Evolutionary conservation across 2,113 vertebrate species (phyloP).

Genomic region (Zosterops borbonicus): DNA sequence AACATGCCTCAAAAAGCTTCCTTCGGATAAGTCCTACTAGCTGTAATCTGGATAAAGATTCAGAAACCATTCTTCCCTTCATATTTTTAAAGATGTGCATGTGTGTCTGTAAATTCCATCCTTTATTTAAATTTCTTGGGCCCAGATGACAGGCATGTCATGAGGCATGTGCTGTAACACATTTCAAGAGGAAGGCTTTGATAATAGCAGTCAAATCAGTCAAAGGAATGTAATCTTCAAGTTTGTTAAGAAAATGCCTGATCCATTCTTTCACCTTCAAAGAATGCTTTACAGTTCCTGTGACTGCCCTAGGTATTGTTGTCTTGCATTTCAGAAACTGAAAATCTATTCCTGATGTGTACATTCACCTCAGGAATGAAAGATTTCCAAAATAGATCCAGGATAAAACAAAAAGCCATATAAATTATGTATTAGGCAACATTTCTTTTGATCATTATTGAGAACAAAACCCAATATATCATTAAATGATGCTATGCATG

Average conservation of each 20-base stretch:
- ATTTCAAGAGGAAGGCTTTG: background rate
- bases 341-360: background rate
- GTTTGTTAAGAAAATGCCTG: background rate
- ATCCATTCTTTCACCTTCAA: background rate
- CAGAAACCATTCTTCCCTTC: background rate
- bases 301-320: background rate
- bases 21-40: background rate
- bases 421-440: background rate
- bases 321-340: background rate
- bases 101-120: background rate
- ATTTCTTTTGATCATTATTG: background rate
- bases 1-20: background rate
- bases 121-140: background rate
- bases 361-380: background rate
- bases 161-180: background rate
- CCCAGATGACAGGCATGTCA: background rate
- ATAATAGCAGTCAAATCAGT: background rate
- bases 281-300: background rate
- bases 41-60: background rate
- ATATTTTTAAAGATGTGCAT: background rate
- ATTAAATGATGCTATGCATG: background rate
- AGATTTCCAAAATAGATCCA: background rate
- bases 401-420: background rate
- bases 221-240: background rate
- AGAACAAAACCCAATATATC: background rate